phyloP scores from a whole-genome alignment of 2,797 vertebrate species.

The Psittacula derbiana region DNA sequence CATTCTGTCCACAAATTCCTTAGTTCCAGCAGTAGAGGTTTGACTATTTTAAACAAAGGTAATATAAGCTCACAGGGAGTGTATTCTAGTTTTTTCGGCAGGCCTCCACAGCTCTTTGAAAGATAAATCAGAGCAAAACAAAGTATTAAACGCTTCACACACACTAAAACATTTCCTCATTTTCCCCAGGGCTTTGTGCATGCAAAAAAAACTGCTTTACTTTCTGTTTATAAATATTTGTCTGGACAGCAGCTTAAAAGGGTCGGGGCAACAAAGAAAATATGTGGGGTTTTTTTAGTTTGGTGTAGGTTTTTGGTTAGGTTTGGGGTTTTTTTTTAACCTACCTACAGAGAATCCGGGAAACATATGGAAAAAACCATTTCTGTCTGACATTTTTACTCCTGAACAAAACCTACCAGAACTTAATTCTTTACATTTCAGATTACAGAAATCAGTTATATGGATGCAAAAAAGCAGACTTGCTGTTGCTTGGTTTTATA shows the following conservation, averaged over 20 bases:
- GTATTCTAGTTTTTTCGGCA: constrained; percentile 1
- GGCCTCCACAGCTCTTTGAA: constrained; percentile 2
- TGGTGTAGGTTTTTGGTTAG: neutral
- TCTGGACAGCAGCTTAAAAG: neutral
- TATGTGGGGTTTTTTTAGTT: accelerated
- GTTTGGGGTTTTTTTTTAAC: neutral
- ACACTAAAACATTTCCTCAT: constrained; percentile 7
- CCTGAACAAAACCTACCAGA: neutral
- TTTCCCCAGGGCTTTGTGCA: neutral
- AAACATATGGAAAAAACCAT: neutral
- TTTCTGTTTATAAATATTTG: constrained; percentile 33
- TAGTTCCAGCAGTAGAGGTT: neutral
- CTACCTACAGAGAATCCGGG: neutral
- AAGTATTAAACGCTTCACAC: neutral
- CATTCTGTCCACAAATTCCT: neutral
- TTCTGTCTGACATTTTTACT: neutral
- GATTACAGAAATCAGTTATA: neutral
- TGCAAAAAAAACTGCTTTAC: neutral
- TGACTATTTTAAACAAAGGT: constrained; percentile 9
- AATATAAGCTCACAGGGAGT: neutral
- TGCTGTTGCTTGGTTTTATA: neutral
- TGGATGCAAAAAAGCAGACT: neutral
- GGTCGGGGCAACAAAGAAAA: neutral
- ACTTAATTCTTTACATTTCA: neutral
- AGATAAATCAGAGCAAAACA: constrained; percentile 24